These are phyloP conservation scores for Ciconia nigra DNA, from an alignment of 2,797 vertebrate genomes.

Conservation along the genomic window DNA sequence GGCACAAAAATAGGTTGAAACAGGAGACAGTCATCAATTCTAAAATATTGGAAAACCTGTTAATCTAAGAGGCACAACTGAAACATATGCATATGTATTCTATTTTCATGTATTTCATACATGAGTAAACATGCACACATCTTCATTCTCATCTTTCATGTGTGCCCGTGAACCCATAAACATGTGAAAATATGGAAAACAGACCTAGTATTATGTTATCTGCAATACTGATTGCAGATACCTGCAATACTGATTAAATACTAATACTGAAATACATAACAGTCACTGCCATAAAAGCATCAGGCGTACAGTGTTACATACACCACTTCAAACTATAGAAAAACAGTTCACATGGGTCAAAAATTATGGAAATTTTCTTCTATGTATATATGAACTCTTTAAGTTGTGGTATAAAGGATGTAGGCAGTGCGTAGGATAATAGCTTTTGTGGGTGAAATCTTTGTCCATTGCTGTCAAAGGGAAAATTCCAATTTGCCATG, in stretches of 20 bases:
- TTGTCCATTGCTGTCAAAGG: background rate
- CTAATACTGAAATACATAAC: background rate
- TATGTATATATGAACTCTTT: background rate
- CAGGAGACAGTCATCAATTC: background rate
- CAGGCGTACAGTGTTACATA: background rate
- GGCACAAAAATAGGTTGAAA: background rate
- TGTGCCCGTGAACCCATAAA: background rate
- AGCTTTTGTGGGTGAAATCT: background rate
- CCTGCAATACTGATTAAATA: background rate
- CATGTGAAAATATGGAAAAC: background rate
- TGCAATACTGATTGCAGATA: background rate
- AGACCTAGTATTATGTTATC: background rate
- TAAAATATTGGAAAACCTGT: background rate
- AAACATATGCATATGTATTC: background rate
- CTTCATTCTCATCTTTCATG: background rate
- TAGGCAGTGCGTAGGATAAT: background rate
- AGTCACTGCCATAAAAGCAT: background rate
- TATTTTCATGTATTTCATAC: background rate
- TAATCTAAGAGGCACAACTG: background rate
- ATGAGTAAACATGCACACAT: background rate
- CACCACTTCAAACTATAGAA: background rate
- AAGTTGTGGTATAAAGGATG: background rate
- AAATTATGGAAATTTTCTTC: background rate
- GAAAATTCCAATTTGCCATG: background rate
- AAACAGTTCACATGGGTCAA: background rate